These are phyloP conservation scores for Panopea generosa DNA, from an alignment of 2,888 invertebrate species.

Conservation along the genomic window DNA sequence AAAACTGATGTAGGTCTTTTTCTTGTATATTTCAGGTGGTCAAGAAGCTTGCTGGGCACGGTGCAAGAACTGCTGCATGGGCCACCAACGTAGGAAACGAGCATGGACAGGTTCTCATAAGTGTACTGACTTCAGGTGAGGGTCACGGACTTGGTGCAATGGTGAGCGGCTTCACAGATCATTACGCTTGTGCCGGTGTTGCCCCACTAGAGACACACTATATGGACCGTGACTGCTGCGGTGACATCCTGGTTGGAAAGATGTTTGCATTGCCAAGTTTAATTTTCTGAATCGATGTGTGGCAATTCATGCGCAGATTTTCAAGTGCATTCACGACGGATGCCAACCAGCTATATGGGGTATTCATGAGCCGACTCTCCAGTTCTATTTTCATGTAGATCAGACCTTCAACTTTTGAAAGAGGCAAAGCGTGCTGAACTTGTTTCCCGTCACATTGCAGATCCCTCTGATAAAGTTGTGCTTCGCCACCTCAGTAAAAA, in stretches of 20 bases:
- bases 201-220: conserved; percentile 67
- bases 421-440: background rate
- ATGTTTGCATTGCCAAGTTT: conserved; percentile 3
- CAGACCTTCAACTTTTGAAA: background rate
- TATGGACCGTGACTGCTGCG: conserved; percentile 72
- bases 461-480: too few species aligned
- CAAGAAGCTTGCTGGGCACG: conserved; percentile 61
- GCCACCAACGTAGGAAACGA: conserved; percentile 70
- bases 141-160: conserved; percentile 54
- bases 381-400: background rate
- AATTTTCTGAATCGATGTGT: conserved; percentile 60
- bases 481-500: too few species aligned
- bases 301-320: conserved; percentile 70
- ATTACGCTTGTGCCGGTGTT: too few species aligned
- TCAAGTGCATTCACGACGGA: conserved; percentile 54
- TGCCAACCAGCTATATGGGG: conserved; percentile 61
- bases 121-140: conserved; percentile 65
- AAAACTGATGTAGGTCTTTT: too few species aligned
- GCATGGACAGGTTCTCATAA: conserved; percentile 64
- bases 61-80: conserved; percentile 62
- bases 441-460: too few species aligned
- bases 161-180: conserved; percentile 17
- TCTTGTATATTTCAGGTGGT: conserved; percentile 19
- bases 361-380: conserved; percentile 55
- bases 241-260: background rate